Evolutionary conservation across 2,888 invertebrate species (phyloP).

Genomic region (Coecobrya sp.): DNA sequence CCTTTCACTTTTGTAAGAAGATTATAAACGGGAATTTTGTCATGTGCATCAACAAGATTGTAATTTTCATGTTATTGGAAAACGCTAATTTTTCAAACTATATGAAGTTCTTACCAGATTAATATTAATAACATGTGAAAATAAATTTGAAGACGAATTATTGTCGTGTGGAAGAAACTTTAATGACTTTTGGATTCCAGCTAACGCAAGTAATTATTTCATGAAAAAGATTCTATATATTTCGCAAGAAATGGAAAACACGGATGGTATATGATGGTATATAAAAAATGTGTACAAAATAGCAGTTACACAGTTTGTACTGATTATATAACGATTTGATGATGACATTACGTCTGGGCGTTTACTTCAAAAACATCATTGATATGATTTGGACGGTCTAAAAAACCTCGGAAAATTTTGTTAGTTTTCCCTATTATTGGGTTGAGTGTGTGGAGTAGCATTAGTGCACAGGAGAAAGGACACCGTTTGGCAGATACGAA

Average conservation of each 20-base stretch:
- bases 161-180: neutral
- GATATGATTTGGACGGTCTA: neutral
- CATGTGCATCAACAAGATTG: neutral
- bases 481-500: neutral
- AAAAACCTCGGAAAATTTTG: neutral
- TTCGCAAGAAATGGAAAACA: no score
- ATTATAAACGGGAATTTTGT: neutral
- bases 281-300: no score
- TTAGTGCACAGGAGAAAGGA: no score
- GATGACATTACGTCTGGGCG: neutral
- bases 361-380: neutral
- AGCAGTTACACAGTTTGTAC: no score
- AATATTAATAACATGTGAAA: no score
- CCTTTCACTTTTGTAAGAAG: neutral
- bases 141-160: no score
- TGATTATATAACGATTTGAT: no score
- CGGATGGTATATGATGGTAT: no score
- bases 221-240: no score
- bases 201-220: neutral
- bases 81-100: neutral
- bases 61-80: neutral
- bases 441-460: neutral
- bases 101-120: neutral
- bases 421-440: neutral
- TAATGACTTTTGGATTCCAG: neutral